Base-by-base conservation (phyloP, 2,113 vertebrate genomes). In the Megaleporinus macrocephalus region DNA sequence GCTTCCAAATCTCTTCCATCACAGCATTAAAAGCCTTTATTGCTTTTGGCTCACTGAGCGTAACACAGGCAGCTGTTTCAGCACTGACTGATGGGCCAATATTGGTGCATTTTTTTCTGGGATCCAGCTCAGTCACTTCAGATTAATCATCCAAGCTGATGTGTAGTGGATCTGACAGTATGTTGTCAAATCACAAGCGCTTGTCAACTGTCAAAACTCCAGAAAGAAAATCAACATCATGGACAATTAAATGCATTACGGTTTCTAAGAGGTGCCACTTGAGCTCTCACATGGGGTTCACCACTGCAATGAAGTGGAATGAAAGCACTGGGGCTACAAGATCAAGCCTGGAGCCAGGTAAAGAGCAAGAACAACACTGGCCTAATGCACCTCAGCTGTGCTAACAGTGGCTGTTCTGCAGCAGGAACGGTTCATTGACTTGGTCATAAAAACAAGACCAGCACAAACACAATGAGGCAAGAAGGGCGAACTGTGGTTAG, bases 341-440 rank as follows among this genome's bases (percentile, higher is more conserved):
- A 86, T 78, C 84, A 51, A 82, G 88, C 88, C 92, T 85, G 83
- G 84, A 92, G 88, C 76, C 85, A 89, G 88, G 91, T 90, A 89
- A 85, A 78, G 86, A 65, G 84, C 86, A 88, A 81, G 36, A 93
- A 91, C 88, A 92, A 89, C 88, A 91, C 75, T 73, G 49, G 70
- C 41, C 68, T 92, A 93, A 93, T 93, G 87, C 86, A 81, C 83
- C 89, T 93, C 93, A 93, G 92, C 93, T 94, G 93, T 93, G 90
- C 90, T 93, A 92, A 93, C 90, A 94, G 81, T 86, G 83, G 83
- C 87, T 84, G 87, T 86, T 86, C 85, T 84, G 84, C 81, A 75
- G 84, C 69, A 78, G 89, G 76, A 15, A 92, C 41, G 90, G 91
- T 90, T 94, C 92, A 91, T 63, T 90, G 86, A 76, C 83, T 76